A percentile compares a stretch with the other conserved stretches of the same genome.
Conservation (phyloP, 2,888 invertebrate genomes). For the Ecdyonurus torrentis region DNA sequence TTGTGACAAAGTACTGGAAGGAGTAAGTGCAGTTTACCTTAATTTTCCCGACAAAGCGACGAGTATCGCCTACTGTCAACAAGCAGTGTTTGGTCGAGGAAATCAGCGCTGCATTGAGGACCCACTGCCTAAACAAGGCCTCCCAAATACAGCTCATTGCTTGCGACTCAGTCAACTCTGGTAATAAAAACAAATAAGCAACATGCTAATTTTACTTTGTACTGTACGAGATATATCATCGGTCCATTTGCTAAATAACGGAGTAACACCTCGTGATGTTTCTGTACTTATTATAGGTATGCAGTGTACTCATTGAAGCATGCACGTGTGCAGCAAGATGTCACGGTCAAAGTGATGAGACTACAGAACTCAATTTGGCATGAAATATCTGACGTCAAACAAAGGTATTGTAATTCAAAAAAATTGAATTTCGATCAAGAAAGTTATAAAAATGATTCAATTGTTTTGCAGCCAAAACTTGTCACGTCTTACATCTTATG, state of each 20-base stretch:
- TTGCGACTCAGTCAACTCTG: constrained; percentile 33
- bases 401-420: too few relatives aligned
- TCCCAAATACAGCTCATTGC: constrained; percentile 25
- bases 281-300: not conserved
- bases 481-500: not conserved
- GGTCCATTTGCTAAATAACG: too few relatives aligned
- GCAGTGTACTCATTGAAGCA: not conserved
- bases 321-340: not conserved
- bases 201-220: too few relatives aligned
- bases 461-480: not conserved
- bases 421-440: not conserved
- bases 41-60: not conserved
- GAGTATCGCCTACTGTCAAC: not conserved
- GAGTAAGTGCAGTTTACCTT: not conserved
- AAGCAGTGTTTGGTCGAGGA: not conserved
- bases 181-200: too few relatives aligned
- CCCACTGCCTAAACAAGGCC: not conserved
- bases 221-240: too few relatives aligned
- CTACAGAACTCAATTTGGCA: not conserved
- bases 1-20: not conserved
- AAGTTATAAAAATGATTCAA: too few relatives aligned
- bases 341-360: not conserved
- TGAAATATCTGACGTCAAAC: not conserved
- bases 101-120: not conserved
- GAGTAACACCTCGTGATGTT: too few relatives aligned